These are phyloP conservation scores for Sminthurinus aureus DNA, from an alignment of 2,888 invertebrate genomes.

Conservation along the genomic window DNA sequence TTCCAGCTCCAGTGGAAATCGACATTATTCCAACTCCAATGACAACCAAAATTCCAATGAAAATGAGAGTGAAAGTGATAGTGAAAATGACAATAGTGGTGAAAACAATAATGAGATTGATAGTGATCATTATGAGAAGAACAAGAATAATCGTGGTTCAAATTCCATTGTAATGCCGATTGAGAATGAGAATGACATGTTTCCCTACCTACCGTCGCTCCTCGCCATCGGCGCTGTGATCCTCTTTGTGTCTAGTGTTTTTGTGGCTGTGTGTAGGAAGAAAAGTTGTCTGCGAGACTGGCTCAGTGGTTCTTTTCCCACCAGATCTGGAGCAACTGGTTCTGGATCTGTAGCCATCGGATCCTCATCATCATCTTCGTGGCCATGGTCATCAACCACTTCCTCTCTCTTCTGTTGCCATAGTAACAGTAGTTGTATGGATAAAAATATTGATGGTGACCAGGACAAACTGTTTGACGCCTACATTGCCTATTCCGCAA, in stretches of 20 bases:
- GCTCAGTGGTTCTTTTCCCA: conserved; percentile 80
- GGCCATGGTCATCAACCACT: not conserved
- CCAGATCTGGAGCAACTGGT: conserved; percentile 76
- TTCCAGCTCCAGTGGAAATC: not conserved
- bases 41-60: not conserved
- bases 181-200: conserved; percentile 25
- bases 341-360: conserved; percentile 69
- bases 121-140: not conserved
- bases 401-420: not conserved
- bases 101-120: not conserved
- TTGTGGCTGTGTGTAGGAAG: conserved; percentile 76
- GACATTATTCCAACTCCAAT: not conserved
- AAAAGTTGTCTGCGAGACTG: conserved; percentile 82
- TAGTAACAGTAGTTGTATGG: not conserved
- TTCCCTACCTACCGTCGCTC: conserved; percentile 74
- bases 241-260: conserved; percentile 72
- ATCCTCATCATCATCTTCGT: too few species aligned
- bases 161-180: not conserved
- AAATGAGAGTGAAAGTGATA: not conserved
- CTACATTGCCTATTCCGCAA: conserved; percentile 92
- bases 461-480: conserved; percentile 83
- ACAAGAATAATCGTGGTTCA: not conserved
- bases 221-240: conserved; percentile 76
- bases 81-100: not conserved
- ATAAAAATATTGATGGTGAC: conserved; percentile 50